A percentile compares a stretch with the other conserved stretches of the same genome.
phyloP scores from a whole-genome alignment of 1,140 invertebrate species.

The Ips typographus region DNA sequence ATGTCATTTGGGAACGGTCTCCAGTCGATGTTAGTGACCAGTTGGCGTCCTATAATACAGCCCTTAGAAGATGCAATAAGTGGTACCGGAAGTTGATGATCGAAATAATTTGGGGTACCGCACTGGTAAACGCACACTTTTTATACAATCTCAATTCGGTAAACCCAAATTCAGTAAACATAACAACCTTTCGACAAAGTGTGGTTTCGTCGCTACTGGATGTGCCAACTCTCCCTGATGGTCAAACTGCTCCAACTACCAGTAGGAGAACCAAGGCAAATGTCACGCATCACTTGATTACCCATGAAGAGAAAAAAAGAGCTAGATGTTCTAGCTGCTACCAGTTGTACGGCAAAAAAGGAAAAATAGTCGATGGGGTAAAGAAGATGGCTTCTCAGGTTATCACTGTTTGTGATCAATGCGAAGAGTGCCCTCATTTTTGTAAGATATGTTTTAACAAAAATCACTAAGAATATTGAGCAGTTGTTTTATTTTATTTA shows the following conservation, averaged over 20 bases:
- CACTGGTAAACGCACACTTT: constrained; percentile 27
- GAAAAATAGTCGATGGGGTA: constrained; percentile 18
- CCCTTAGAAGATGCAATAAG: constrained; percentile 23
- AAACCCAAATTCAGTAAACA: constrained; percentile 3
- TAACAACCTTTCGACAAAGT: constrained; percentile 18
- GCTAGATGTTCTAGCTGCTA: constrained; percentile 14
- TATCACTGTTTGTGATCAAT: constrained; percentile 16
- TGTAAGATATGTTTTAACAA: constrained; percentile 18
- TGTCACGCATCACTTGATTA: constrained; percentile 18
- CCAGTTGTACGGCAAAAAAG: constrained; percentile 18
- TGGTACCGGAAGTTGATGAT: constrained; percentile 46
- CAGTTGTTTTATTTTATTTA: neutral
- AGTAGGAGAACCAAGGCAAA: neutral
- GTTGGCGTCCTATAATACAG: constrained; percentile 35
- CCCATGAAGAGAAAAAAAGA: constrained; percentile 22
- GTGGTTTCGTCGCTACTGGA: constrained; percentile 9
- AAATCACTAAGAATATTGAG: constrained; percentile 7
- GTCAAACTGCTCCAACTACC: constrained; percentile 12
- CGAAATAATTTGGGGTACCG: constrained; percentile 19
- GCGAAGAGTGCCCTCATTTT: constrained; percentile 15
- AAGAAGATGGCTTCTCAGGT: constrained; percentile 21
- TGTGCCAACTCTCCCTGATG: neutral
- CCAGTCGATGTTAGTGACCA: constrained; percentile 42
- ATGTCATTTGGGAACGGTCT: constrained; percentile 41
- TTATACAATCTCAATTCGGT: constrained; percentile 19